Evolutionary conservation across 2,888 invertebrate species (phyloP), one percentile per base, ranked within the genome.

Genomic region (Synanthedon myopaeformis): DNA sequence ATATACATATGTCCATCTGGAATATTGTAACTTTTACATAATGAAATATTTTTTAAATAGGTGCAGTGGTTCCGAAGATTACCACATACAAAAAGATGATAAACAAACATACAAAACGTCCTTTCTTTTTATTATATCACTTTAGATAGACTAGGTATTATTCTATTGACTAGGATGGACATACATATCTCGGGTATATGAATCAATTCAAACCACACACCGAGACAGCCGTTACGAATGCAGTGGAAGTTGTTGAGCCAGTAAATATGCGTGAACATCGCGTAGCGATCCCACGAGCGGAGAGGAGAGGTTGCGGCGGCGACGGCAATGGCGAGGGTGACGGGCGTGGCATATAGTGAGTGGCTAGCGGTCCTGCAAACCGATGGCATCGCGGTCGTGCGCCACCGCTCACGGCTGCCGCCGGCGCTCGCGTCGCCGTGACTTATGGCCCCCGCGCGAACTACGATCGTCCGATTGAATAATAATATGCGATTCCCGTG

Each of bases 391-490:
- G 72, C 77, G 78, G 75, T 84, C 84, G 85, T 84, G 84, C 84
- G 82, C 81, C 82, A 75, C 80, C 74, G 81, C 83, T 83, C 84
- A 84, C 83, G 85, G 82, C 80, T 74, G 74, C 85, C 86, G 82
- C 78, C 83, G 85, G 85, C 85, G 76, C 77, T 82, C 76, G 82
- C 78, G 82, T 82, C 76, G 81, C 82, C 77, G 79, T 85, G 84
- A 86, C 85, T 86, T 84, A 85, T 84, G 82, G 84, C 82, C 82
- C 74, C 79, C 76, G 76, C 79, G 82, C 81, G 80, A 82, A 83
- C 85, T 79, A 77, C 79, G 86, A 86, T 86, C 80, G 80, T 76
- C 75, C 82, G 86, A 86, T 86, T 86, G 85, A 86, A 86, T 86
- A 84, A 85, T 85, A 85, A 85, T 84, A 85, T 83, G 82, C 85